Percentiles rank a stretch among this genome's conserved stretches.
phyloP scores from a whole-genome alignment of 2,888 invertebrate species.

The Trissoscelio sp. region DNA sequence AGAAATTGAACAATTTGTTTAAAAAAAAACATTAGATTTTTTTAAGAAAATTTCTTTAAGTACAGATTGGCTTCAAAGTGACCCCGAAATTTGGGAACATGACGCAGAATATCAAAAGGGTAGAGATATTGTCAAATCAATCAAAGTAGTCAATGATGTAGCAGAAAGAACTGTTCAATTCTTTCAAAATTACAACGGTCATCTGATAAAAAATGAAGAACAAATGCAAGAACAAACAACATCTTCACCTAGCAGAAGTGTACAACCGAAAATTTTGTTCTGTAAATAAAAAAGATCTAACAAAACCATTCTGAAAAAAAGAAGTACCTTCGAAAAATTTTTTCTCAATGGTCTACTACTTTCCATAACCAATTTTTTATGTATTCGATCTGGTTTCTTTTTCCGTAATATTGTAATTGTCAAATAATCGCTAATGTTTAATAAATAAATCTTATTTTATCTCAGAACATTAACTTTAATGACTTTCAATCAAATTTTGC shows the following conservation, averaged over 20 bases:
- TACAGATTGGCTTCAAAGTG: conserved; percentile 15
- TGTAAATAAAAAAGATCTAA: conserved; percentile 8
- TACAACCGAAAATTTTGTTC: conserved; percentile 1
- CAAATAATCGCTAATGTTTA: conserved; percentile 9
- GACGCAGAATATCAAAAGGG: conserved; percentile 16
- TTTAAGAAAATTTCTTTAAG: conserved; percentile 22
- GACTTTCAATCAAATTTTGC: no score
- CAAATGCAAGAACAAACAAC: no score
- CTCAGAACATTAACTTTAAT: no score
- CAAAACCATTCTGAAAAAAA: neutral
- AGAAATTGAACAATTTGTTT: conserved; percentile 35
- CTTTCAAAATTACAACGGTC: no score
- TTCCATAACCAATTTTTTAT: conserved; percentile 1
- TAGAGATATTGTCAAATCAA: no score
- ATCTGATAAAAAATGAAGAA: no score
- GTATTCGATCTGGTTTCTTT: neutral
- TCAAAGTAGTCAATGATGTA: no score
- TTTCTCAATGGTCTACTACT: neutral
- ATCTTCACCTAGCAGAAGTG: neutral
- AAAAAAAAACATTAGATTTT: conserved; percentile 29
- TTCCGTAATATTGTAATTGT: neutral
- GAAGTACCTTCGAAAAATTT: no score
- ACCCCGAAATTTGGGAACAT: conserved; percentile 14
- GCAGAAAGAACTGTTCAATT: no score
- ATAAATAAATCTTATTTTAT: neutral